Percentiles rank a stretch among this genome's conserved stretches.
These are phyloP conservation scores for Drosophila kuntzei DNA, from an alignment of 2,888 invertebrate genomes.

Conservation along the genomic window DNA sequence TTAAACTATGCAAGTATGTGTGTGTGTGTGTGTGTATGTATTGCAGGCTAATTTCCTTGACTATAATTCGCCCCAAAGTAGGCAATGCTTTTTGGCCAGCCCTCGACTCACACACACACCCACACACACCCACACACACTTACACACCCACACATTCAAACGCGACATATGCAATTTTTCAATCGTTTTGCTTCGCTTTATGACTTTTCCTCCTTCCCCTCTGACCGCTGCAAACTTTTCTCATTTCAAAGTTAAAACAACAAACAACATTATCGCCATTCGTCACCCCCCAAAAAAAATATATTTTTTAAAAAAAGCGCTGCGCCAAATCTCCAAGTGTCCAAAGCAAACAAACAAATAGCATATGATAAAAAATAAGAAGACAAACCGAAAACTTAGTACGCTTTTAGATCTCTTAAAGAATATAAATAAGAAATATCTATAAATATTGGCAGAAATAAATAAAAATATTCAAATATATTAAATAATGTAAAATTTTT, in stretches of 20 bases:
- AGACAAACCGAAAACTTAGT: slow-evolving; percentile 6
- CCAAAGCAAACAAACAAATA: slow-evolving; percentile 33
- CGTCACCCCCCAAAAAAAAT: slow-evolving; percentile 62
- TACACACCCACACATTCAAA: no score
- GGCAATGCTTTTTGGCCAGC: slow-evolving; percentile 10
- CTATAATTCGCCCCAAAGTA: slow-evolving; percentile 21
- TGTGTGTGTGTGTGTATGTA: not conserved
- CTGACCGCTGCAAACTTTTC: slow-evolving; percentile 73
- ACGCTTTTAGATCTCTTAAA: slow-evolving; percentile 16
- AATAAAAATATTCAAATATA: not conserved
- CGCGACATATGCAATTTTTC: slow-evolving; percentile 60
- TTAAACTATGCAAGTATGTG: slow-evolving; percentile 50
- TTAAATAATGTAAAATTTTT: no score
- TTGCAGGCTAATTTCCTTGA: slow-evolving; percentile 47
- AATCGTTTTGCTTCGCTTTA: slow-evolving; percentile 53
- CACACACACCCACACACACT: not conserved
- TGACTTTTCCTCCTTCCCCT: slow-evolving; percentile 35
- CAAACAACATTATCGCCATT: slow-evolving; percentile 82
- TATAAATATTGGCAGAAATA: not conserved
- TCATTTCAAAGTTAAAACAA: slow-evolving; percentile 80
- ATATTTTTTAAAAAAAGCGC: slow-evolving; percentile 3
- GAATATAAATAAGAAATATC: not conserved
- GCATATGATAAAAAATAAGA: not conserved
- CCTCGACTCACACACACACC: not conserved
- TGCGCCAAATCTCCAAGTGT: slow-evolving; percentile 48